Base-by-base conservation (phyloP, 2,888 invertebrate genomes). In the Athalia circularis region DNA sequence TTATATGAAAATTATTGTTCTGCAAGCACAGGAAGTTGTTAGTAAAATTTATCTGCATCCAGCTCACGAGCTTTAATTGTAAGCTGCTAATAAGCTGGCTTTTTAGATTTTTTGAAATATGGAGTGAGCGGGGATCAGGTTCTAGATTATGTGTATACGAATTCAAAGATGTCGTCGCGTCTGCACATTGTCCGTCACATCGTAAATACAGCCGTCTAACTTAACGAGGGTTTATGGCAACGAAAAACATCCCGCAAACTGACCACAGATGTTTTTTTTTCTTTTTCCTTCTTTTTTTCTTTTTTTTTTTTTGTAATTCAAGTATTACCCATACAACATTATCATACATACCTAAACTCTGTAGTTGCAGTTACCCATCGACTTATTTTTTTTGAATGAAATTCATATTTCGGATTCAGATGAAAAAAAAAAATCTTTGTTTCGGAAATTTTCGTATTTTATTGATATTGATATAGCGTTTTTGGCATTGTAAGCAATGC, bases 101-200 rank as follows among this genome's bases (percentile, higher is more conserved):
- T 29, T 29, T 29, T 29, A 0, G 2, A 29, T 29, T 29, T 29
- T 29, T 29, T 72, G 72, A 72, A 72, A 72, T 47, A 72, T 45
- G 57, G 47, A 45, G 47, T n/a, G 72, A 9, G 43, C 29, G 29
- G 1, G 29, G 29, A 29, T 29, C 29, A 29, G 29, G 29, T 29
- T 29, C 29, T 29, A 29, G 29, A 29, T 29, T 50, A 43, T 68
- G 8, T 68, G 54, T 11, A 5, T 61, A 50, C n/a, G 50, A 75
- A 50, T 50, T 72, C 13, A 9, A 50, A 50, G 43, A 29, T 47
- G 52, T 75, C 11, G 45, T 48, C 48, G 75, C 29, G 75, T 75
- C 75, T 75, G 75, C 62, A 75, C 75, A 75, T 62, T 75, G 75
- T 75, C 75, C 62, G 50, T 75, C 45, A 62, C 75, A 61, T 75